Base-by-base conservation (phyloP, 1,140 invertebrate genomes). In the Parasteatoda tepidariorum region DNA sequence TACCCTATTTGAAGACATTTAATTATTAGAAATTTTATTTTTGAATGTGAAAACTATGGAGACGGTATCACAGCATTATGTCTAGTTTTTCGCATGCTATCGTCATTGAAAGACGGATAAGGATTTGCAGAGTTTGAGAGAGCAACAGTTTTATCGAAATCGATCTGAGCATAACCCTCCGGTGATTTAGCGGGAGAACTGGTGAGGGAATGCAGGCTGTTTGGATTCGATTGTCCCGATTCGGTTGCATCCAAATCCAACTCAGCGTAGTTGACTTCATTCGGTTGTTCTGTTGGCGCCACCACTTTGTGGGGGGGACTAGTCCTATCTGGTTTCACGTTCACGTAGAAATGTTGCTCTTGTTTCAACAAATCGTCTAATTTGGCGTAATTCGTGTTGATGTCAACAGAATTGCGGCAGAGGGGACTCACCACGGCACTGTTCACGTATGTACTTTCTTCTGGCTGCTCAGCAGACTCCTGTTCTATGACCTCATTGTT, bases 131-230 rank as follows among this genome's bases (percentile, higher is more conserved):
- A 87, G 82, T 88, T 89, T 2, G 88, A 89, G n/a, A 98, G 90
- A 18, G 96, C 96, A 33, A 93, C 93, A 1, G 96, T 98, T 89
- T 95, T 95, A 86, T 97, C 93, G 88, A 98, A 97, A 89, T 98
- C 97, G 79, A 98, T 98, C 0, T 94, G 96, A 11, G 95, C 96
- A 87, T 98, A 98, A 62, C 95, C 94, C 86, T 94, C 92, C 55
- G 91, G 90, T 15, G 90, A 87, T 34, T 85, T 85, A 18, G 86
- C 73, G 6, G 87, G 86, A 6, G 88, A 88, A 38, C 87, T 87
- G 15, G 87, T 85, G n/a, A 62, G 84, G 7, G 33, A 87, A 57
- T 22, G 87, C 85, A 9, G 67, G 24, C 83, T 81, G 59, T 91
- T 91, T 5, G 89, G 90, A 0, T 91, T 91, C 66, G 91, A 92